phyloP scores from a whole-genome alignment of 2,113 vertebrate genomes.

The Mustela nigripes region DNA sequence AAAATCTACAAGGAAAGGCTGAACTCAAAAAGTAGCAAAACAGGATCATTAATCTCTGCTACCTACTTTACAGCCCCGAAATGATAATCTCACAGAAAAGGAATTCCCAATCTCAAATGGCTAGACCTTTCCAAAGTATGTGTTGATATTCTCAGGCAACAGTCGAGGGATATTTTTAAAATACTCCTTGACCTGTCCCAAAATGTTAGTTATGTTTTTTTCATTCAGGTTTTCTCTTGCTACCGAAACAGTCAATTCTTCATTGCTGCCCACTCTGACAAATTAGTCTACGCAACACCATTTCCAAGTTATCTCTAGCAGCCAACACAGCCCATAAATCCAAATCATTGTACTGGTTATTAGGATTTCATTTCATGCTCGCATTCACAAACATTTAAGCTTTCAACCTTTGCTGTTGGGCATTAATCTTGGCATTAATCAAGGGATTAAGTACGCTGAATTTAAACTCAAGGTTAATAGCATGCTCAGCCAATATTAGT shows the following conservation, averaged over 20 bases:
- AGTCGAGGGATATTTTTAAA: background rate
- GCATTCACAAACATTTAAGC: slow-evolving; percentile 89
- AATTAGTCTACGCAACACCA: slow-evolving; percentile 84
- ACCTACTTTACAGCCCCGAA: background rate
- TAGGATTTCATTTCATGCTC: slow-evolving; percentile 90
- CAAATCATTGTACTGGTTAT: slow-evolving; percentile 86
- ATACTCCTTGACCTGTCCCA: background rate
- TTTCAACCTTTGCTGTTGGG: slow-evolving; percentile 87
- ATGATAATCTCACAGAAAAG: background rate
- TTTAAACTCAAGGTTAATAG: slow-evolving; percentile 89
- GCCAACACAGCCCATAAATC: slow-evolving; percentile 88
- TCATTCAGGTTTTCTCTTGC: slow-evolving; percentile 76
- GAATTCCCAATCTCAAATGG: background rate
- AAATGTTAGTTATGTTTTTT: slow-evolving; percentile 72
- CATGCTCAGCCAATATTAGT: slow-evolving; percentile 87
- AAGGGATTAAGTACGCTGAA: slow-evolving; percentile 86
- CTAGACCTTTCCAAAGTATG: background rate
- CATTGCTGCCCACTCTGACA: slow-evolving; percentile 84
- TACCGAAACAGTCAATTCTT: slow-evolving; percentile 83
- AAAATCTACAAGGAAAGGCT: slow-evolving; percentile 47
- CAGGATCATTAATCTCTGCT: slow-evolving; percentile 27
- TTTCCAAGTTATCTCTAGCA: slow-evolving; percentile 87
- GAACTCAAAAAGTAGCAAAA: slow-evolving; percentile 41
- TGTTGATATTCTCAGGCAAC: background rate
- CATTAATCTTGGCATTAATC: slow-evolving; percentile 91